Evolutionary conservation across 2,113 vertebrate genomes (phyloP), one percentile per base, ranked within the genome.

Genomic region (Chitala chitala): DNA sequence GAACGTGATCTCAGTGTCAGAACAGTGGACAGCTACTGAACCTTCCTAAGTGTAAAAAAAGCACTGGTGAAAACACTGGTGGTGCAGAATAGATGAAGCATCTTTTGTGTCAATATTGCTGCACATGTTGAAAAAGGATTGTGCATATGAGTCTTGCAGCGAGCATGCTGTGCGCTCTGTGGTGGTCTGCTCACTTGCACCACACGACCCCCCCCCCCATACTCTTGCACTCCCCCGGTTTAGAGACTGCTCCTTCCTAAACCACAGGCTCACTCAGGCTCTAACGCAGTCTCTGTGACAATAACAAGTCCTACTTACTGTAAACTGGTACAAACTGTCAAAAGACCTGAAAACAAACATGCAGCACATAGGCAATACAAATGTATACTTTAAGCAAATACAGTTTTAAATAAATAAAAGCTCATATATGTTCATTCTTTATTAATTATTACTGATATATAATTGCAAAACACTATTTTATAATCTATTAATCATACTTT

Each of bases 101-200:
- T 17, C 13, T 44, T 68, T 48, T 65, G 4, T 12, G 20, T 44
- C 63, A 9, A 10, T 26, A 48, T 29, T 46, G 20, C 29, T 48
- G 24, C 12, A 29, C 59, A 26, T 68, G 22, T 12, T 36, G 20
- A 42, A 69, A 51, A 53, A 36, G 29, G 46, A 9, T 12, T 31
- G 17, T 15, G 29, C 53, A 48, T 48, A 71, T 42, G 51, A 56
- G 51, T n/a, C 3, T 58, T 56, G 69, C 69, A 55, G 44, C 38
- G 36, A 71, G 69, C 4, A 24, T 9, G 20, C 15, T 26, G 8
- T 55, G 51, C 69, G 40, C 8, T 10, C 50, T 46, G 44, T 6
- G 51, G 50, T 40, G 69, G 69, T 71, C 69, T 31, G 51, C 51
- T 51, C 38, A 33, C 31, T 24, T 38, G 17, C 31, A 53, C 69